Base-by-base conservation (phyloP, 2,113 vertebrate genomes). In the Fregetta grallaria region DNA sequence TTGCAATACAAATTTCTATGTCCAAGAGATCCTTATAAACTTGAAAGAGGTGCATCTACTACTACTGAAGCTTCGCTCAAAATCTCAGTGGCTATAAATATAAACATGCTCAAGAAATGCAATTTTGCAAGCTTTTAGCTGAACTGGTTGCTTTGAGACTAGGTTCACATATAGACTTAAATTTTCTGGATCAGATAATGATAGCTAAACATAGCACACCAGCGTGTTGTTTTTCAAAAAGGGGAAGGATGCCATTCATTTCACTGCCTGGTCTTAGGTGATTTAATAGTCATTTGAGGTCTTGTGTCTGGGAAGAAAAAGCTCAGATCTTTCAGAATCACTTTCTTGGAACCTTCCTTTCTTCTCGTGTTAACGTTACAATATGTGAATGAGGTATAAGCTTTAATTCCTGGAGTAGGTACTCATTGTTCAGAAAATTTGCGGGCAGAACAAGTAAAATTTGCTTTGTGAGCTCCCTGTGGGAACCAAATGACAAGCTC, bases 391-490 rank as follows among this genome's bases (percentile, higher is more conserved):
- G 49, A 95, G 29, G 58, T 65, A 78, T 29, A 92, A 81, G 88
- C 91, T 91, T 93, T 93, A 86, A 97, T 92, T 96, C 94, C 82
- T 86, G 72, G 89, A 81, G 90, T 53, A 94, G 50, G 65, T 75
- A 79, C 62, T 70, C 89, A 92, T 95, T 97, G 96, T 95, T 96
- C 94, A 94, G 92, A 94, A 91, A 95, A 93, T 95, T 95, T 94
- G 73, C 11, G 1, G 95, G 84, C 89, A 91, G 96, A 87, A 89
- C 83, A 82, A 94, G 80, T 92, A 78, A 92, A 96, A 96, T 94
- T 93, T 94, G 61, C 94, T 96, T 97, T 96, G 91, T 94, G 83
- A 94, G 45, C 45, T 95, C 92, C 90, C 92, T 87, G 92, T 91
- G 86, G 94, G 95, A 95, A 79, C 58, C 38, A 78, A 95, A 85